phyloP scores from a whole-genome alignment of 1,140 invertebrate genomes.

The Vollenhovia emeryi region DNA sequence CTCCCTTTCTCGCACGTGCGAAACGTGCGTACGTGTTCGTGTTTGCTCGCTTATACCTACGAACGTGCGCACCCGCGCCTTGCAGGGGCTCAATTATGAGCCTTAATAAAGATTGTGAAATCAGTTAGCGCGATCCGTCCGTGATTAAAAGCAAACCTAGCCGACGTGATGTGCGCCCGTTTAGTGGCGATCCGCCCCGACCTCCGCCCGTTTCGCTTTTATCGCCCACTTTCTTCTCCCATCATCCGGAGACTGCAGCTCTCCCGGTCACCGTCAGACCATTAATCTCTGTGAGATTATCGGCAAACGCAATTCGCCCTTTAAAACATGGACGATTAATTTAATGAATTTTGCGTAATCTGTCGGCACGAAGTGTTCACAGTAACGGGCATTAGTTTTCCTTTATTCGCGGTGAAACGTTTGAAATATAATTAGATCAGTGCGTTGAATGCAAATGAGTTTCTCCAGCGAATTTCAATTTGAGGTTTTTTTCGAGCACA shows the following conservation, averaged over 20 bases:
- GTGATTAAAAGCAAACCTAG: slow-evolving; percentile 68
- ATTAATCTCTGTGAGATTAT: slow-evolving; percentile 54
- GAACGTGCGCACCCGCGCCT: slow-evolving; percentile 25
- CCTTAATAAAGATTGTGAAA: slow-evolving; percentile 74
- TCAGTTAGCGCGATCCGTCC: slow-evolving; percentile 66
- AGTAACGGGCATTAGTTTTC: neutral
- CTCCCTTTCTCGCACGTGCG: neutral
- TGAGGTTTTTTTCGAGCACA: neutral
- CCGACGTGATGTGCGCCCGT: slow-evolving; percentile 40
- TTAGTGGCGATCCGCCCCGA: slow-evolving; percentile 26
- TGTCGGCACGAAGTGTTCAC: neutral
- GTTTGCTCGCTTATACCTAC: slow-evolving; percentile 32
- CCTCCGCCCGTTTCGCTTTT: slow-evolving; percentile 25
- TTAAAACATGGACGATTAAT: slow-evolving; percentile 44
- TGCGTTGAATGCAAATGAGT: neutral
- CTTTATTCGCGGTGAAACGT: neutral
- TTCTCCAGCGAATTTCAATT: neutral
- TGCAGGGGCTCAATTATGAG: slow-evolving; percentile 34
- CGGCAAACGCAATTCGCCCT: slow-evolving; percentile 34
- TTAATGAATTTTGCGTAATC: slow-evolving; percentile 38
- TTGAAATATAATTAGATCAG: neutral
- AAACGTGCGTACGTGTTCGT: neutral
- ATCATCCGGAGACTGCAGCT: slow-evolving; percentile 16
- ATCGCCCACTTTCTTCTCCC: slow-evolving; percentile 35
- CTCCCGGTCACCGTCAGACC: slow-evolving; percentile 13